Base-by-base conservation (phyloP, 2,797 vertebrate genomes). In the Acanthurus leucopareius region DNA sequence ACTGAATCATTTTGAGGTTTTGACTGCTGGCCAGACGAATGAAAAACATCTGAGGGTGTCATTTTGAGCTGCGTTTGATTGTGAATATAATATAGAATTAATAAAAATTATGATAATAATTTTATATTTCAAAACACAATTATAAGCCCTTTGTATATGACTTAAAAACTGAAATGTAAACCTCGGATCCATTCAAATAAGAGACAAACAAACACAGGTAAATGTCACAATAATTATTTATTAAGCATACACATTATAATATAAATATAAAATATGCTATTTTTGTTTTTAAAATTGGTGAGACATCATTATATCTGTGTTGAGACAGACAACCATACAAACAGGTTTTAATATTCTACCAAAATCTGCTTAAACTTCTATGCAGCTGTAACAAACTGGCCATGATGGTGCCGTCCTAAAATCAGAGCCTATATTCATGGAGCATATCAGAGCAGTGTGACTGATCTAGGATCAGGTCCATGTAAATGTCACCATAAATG, bases 321-420 rank as follows among this genome's bases (percentile, higher is more conserved):
- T 93, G 93, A 94, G 95, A 96, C 94, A 95, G 94, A 96, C 92
- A 85, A 94, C 93, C 94, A 95, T 96, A 96, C 94, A 96, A 96
- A 96, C 94, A 92, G 85, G 93, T 93, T 92, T 91, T 83, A 91
- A 92, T 90, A 91, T 96, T 96, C 96, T 98, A 99, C 95, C 96
- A 98, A 99, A 98, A 97, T 97, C 95, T 95, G 96, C 88, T 88
- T 90, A 88, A 84, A 91, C 83, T 75, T 84, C 96, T 97, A 97
- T 92, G 95, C 92, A 95, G 93, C 96, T 96, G 95, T 96, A 97
- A 97, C 95, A 97, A 98, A 98, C 95, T 94, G 7, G 95, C 96
- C 94, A 95, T 95, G 95, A 96, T 87, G 95, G 92, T 95, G 96
- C 89, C 93, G 92, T 96, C 94, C 97, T 94, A 97, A 97, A 95